Evolutionary conservation across 92 coral and sea anemone genomes (phyloP), one percentile per base, ranked within the genome.

Genomic region (Epizoanthus rinbou): DNA sequence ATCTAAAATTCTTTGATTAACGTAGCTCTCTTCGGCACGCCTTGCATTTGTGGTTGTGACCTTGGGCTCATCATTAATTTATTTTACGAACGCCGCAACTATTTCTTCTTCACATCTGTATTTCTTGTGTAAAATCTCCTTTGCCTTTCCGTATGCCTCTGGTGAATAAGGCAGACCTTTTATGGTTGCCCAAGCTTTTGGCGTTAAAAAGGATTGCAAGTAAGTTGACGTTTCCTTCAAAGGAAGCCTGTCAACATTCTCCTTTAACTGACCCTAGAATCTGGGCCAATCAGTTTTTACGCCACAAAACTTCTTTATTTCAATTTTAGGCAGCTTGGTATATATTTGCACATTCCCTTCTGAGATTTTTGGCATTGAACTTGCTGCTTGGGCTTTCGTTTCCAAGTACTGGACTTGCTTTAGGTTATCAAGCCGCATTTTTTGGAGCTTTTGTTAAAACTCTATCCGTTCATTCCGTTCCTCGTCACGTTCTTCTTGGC

Each of bases 141-240:
- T 80, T 19, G 84, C 84, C 63, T 47, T 47, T 4, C 25, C 74
- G 16, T 80, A 80, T 21, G 73, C 84, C 68, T 80, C 84, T 22
- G 25, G 18, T 14, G 57, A 35, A 52, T 60, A 80, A 14, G 74
- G 84, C 17, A 80, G 74, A 11, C 84, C 74, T n/a, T 64, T 31
- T 31, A 80, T 43, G 8, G 19, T 10, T 31, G 15, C 14, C 18
- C 24, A 28, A 16, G 63, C 84, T 39, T 64, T 80, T 24, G 60
- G 57, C 43, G 52, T 64, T 57, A 80, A 25, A 14, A 9, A 64
- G 74, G 23, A 41, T 80, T 80, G 66, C 19, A 80, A 57, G 52
- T 80, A 80, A 2, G 74, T 24, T 24, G 64, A 25, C 9, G 54
- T 57, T 23, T 33, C 54, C 18, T 47, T 10, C 23, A 60, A 8